These are phyloP conservation scores for Panulirus ornatus DNA, from an alignment of 1,140 invertebrate species.

Conservation along the genomic window DNA sequence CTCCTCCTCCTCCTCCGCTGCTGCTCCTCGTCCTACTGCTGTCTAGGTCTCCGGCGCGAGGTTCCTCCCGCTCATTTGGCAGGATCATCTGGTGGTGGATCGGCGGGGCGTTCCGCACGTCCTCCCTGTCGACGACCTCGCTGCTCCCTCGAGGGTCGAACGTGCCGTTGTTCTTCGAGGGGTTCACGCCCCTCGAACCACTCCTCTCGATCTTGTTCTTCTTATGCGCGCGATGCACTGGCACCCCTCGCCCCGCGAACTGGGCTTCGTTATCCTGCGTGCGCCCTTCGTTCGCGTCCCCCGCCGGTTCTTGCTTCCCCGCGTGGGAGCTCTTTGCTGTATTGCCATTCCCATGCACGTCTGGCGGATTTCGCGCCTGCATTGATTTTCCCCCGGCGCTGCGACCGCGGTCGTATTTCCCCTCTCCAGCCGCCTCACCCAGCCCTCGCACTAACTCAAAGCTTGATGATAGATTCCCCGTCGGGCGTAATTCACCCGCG, in stretches of 20 bases:
- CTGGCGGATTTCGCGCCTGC: not conserved
- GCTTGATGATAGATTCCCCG: not conserved
- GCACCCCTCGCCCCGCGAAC: not conserved
- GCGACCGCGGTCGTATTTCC: not conserved
- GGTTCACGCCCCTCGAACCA: not conserved
- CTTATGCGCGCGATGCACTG: not conserved
- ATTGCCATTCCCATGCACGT: too few species aligned
- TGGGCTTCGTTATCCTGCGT: not conserved
- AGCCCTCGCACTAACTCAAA: not conserved
- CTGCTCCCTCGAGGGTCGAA: not conserved
- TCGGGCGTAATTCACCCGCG: not conserved
- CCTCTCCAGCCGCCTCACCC: not conserved
- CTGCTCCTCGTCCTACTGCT: not conserved
- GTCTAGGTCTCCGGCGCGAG: not conserved
- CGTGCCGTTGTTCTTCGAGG: not conserved
- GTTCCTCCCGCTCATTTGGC: too few species aligned
- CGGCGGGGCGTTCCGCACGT: not conserved
- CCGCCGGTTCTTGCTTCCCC: too few species aligned
- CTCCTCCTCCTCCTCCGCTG: not conserved
- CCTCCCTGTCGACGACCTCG: not conserved
- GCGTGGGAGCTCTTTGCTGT: too few species aligned
- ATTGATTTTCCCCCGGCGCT: not conserved
- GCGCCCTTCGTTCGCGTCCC: not conserved
- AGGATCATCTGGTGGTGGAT: not conserved
- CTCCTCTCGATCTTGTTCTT: not conserved